Base-by-base conservation (phyloP, 1,140 invertebrate species). In the Danaus melanippus region DNA sequence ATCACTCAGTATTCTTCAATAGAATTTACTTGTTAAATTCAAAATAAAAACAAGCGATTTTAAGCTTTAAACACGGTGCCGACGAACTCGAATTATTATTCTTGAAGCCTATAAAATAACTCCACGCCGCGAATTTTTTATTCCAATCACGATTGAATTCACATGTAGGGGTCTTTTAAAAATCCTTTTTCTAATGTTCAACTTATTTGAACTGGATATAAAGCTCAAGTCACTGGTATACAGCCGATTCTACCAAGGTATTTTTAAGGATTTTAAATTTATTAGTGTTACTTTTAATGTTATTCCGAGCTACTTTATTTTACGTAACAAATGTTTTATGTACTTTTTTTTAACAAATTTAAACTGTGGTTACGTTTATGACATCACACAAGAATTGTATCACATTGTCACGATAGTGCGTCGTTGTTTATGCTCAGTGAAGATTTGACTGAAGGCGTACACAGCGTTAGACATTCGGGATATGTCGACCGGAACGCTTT, bases 11-110 rank as follows among this genome's bases (percentile, higher is more conserved):
- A 32, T 32, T 32, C 21, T 32, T 7, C 21, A 32, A 32, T 3
- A 32, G 21, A 32, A 2, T 32, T 32, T 32, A 40, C 43, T 50
- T 50, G 17, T 58, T 53, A 53, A 49, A 53, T 46, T 8, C 12
- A 42, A 32, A 58, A 50, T 42, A 46, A 49, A 50, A 32, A 15
- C 17, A 54, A 46, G 41, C 41, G n/a, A 10, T 50, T 46, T 42
- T 50, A 50, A 67, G 46, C 53, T 59, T 48, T 51, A 55, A 68
- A 67, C 60, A 59, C 46, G 73, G 60, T 81, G 79, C 72, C 75
- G 70, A 70, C 75, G 81, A 86, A 83, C 84, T 80, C 67, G 59
- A 21, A 11, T 72, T 84, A 81, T 79, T 81, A 82, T 79, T 78
- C 76, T 74, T 67, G 76, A 79, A 80, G 71, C 74, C 76, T 74